Base-by-base conservation (phyloP, 2,113 vertebrate genomes). In the Mola mola region DNA sequence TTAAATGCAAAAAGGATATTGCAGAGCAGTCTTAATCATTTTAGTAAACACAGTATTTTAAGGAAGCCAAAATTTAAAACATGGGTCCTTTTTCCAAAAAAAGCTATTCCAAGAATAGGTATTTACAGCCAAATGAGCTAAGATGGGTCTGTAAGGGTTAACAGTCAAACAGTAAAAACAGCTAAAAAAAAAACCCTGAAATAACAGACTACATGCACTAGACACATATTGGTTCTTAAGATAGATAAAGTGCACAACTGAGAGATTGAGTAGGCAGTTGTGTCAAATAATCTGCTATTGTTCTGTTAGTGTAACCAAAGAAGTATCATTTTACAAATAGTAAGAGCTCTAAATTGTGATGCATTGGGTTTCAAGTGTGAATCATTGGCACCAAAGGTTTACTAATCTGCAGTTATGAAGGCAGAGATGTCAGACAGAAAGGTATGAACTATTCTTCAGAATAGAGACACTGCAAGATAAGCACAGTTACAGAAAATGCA, bases 401-500 rank as follows among this genome's bases (percentile, higher is more conserved):
- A 57, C 36, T 75, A 78, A 79, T 83, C 70, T 11, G 0, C 43
- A 33, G 50, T 63, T 55, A 20, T 56, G 62, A 59, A 69, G 75
- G 61, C 58, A 66, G 65, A 49, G 44, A 67, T 22, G 10, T 38
- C 50, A 75, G 60, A 75, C 61, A 65, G 62, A 47, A 72, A 68
- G 74, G 74, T 67, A 83, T 37, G 59, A 67, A 80, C 68, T 76
- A 62, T 73, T 77, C 72, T 75, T 71, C 65, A 66, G 61, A 79
- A 80, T 36, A 66, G 52, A 82, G 75, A 81, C 81, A 76, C 76
- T 86, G 64, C 66, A 83, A 83, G 82, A 84, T 75, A 79, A 86
- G 81, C 75, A 19, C 66, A 66, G 78, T 83, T 76, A 78, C 55
- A 78, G 87, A 83, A 81, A 78, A 87, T 76, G 87, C 82, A 74